Evolutionary conservation across 2,113 vertebrate species (phyloP), one percentile per base, ranked within the genome.

Genomic region (Jaculus jaculus): DNA sequence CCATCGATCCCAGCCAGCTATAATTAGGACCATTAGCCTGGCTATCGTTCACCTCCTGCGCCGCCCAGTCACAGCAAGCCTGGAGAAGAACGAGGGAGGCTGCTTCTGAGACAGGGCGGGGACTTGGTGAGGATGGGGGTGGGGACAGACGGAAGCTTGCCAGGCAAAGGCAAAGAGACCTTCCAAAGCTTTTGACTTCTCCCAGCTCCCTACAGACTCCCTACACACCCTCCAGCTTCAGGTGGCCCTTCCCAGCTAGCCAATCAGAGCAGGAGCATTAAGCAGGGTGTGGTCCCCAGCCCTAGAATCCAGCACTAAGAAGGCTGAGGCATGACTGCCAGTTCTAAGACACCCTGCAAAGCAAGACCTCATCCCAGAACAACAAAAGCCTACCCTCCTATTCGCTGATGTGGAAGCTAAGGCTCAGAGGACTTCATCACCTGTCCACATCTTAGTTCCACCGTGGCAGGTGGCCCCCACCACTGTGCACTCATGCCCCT

Each of bases 1-100:
- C 80, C 81, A 83, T 65, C 0, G 32, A 92, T 83, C 89, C 54
- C 26, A 51, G 66, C 30, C 5, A 13, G 63, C 93, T 93, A 75
- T 89, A 96, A 90, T 96, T 84, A 96, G 89, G 91, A 37, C 87
- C 91, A 92, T 91, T 68, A 92, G 90, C 63, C 68, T 37, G 42
- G 37, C 61, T 34, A 39, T 42, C 66, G 60, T 78, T 69, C n/a
- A 47, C 75, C 71, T 87, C 71, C 68, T 8, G 37, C 42, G 47
- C 80, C 32, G 51, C 63, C 74, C n/a, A 71, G 61, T 42, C 37
- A 3, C 13, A 81, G 68, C 13, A 20, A 66, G 87, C 34, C 32
- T 3, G 23, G 13, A 39, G 60, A 30, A 5, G 47, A 58, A 34
- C 61, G 0, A 6, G 30, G n/a, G 30, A 5, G 18, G 30, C 51